Evolutionary conservation across 2,888 invertebrate species (phyloP).

Genomic region (Drosophila quinaria): DNA sequence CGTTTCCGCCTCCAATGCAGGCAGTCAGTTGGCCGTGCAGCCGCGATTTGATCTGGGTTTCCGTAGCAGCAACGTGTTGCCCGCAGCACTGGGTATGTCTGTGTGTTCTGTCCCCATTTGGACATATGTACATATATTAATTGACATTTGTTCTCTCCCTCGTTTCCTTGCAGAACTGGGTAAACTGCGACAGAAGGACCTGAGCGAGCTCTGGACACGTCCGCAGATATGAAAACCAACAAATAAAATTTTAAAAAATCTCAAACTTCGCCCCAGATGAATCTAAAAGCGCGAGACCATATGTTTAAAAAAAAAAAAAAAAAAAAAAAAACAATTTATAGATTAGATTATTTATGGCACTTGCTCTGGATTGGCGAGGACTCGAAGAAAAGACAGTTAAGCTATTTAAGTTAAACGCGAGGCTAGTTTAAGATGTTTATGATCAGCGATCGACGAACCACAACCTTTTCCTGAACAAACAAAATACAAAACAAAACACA

Average conservation of each 20-base stretch:
- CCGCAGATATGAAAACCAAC: conserved; percentile 82
- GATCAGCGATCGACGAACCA: conserved; percentile 3
- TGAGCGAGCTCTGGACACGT: conserved; percentile 82
- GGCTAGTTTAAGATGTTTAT: conserved; percentile 65
- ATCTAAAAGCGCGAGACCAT: conserved; percentile 35
- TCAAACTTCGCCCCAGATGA: conserved; percentile 58
- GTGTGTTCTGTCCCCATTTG: not conserved
- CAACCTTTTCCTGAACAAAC: conserved; percentile 38
- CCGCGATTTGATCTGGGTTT: conserved; percentile 81
- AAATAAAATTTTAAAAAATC: conserved; percentile 40
- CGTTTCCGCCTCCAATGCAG: conserved; percentile 62
- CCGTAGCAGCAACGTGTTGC: conserved; percentile 64
- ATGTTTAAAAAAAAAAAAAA: conserved; percentile 25
- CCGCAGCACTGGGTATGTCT: conserved; percentile 72
- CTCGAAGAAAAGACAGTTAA: conserved; percentile 31
- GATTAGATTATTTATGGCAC: conserved; percentile 44
- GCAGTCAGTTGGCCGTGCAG: conserved; percentile 74
- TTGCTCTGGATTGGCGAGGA: conserved; percentile 15
- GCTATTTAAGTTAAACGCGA: conserved; percentile 50
- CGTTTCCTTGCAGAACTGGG: conserved; percentile 69
- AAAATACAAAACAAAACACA: not conserved
- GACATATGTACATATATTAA: not conserved
- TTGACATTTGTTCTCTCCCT: not conserved
- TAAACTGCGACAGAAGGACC: conserved; percentile 81
- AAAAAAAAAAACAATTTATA: conserved; percentile 24